Base-by-base conservation (phyloP, 2,113 vertebrate genomes). In the Ornithorhynchus anatinus region DNA sequence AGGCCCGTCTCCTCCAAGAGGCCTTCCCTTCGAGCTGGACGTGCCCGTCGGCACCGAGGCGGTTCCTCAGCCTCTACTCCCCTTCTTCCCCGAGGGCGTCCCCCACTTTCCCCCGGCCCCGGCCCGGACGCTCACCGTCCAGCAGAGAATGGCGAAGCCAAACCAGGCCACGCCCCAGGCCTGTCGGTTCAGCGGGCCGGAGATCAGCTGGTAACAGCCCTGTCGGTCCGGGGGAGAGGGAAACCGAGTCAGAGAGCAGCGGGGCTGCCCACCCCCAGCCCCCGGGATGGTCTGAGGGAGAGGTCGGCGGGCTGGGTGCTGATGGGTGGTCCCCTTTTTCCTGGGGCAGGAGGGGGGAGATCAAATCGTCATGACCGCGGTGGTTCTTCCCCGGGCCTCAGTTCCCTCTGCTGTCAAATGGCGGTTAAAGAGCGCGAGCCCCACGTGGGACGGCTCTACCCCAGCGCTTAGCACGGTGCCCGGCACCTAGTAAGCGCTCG, bases 111-210 rank as follows among this genome's bases (percentile, higher is more conserved):
- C 69, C 6, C n/a, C n/a, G n/a, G n/a, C n/a, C n/a, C n/a, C n/a
- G n/a, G n/a, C n/a, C n/a, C n/a, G n/a, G 76, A 48, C 86, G 94
- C 94, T 94, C 74, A 95, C 94, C 53, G 89, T 92, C 93, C 93
- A 95, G 81, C 94, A 95, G 59, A 95, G 92, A 80, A 95, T 93
- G 82, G 94, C 93, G 87, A 95, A 95, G 45, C 94, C 94, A 90
- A 94, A 95, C 94, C 94, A 95, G 59, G 93, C 92, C 63, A 95
- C 91, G 5, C 93, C 93, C 93, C 92, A 93, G 59, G 93, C 90
- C 0, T 95, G 88, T 39, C 85, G 79, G 23, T 89, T 86, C 89
- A 92, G 54, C 32, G 92, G 90, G 32, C 91, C 94, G 62, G 89
- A 85, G 68, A 95, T 93, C 38, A 78, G 75, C 0, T 92, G 77